Base-by-base conservation (phyloP, 2,797 vertebrate genomes). In the Coregonus ussuriensis region DNA sequence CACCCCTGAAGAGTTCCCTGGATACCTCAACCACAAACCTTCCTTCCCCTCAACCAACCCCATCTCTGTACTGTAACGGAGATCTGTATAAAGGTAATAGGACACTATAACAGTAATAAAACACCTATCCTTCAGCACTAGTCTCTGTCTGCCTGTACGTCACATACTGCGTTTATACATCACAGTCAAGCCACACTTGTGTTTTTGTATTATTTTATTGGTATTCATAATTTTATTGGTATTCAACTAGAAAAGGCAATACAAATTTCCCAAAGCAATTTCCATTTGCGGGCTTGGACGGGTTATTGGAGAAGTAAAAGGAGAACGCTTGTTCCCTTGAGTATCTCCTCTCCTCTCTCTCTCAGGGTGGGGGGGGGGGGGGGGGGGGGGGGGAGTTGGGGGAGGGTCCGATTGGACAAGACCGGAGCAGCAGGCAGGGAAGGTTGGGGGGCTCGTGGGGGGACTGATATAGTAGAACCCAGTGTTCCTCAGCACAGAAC, bases 211-310 rank as follows among this genome's bases (percentile, higher is more conserved):
- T 0, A 62, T 78, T 71, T 81, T 84, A 25, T 80, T 66, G 86
- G 59, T 25, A 25, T 25, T 33, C 31, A 70, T 63, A 0, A 63
- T 78, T 71, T 81, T 84, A 25, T 80, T 66, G 86, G 21, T 90
- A 91, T 86, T 82, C 79, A 80, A 84, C 72, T 74, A 86, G 79
- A 83, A 90, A 87, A 88, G 88, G 86, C 89, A 90, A 88, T 86
- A 91, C 76, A 91, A 91, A 87, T 82, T 81, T 81, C 72, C 87
- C 65, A 85, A 83, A 90, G 84, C 56, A 76, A 79, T 79, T 85
- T 87, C 41, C 77, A 84, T 71, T 80, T 79, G 74, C 85, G 74
- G 74, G 87, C 82, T 54, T 78, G 89, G 89, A 91, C 82, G 77
- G n/a, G 88, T 83, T 86, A 81, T 79, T 85, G 74, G 41, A 71